These are phyloP conservation scores for Margarornis squamiger DNA, from an alignment of 2,797 vertebrate genomes.

Conservation along the genomic window DNA sequence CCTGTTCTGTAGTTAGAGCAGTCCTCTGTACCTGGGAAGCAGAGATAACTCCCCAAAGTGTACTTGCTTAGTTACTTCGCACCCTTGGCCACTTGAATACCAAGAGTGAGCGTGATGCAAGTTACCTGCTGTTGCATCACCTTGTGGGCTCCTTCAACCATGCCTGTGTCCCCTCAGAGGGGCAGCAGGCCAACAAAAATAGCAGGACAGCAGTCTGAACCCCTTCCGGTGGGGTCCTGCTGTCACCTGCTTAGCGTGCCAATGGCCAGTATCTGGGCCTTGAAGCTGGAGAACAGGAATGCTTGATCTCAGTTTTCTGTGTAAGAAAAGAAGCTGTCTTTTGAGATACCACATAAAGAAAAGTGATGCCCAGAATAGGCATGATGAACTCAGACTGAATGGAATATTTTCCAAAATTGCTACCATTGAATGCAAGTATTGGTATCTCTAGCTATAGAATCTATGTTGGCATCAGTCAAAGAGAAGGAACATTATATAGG, in stretches of 20 bases:
- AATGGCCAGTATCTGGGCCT: not conserved
- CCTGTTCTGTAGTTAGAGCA: not conserved
- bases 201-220: not conserved
- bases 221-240: not conserved
- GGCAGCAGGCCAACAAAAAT: not conserved
- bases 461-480: not conserved
- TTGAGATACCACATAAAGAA: not conserved
- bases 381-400: not conserved
- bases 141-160: not conserved
- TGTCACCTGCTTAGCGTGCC: not conserved
- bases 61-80: not conserved
- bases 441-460: not conserved
- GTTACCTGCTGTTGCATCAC: not conserved
- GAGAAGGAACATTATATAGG: not conserved
- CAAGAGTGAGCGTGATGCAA: not conserved
- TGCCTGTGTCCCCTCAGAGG: not conserved
- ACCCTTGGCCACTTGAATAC: accelerated
- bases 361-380: not conserved
- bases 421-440: not conserved
- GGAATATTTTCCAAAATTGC: not conserved
- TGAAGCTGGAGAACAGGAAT: not conserved
- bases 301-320: not conserved
- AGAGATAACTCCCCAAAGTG: not conserved
- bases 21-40: not conserved
- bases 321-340: not conserved